Base-by-base conservation (phyloP, 2,113 vertebrate species). In the Catharus fuscescens region DNA sequence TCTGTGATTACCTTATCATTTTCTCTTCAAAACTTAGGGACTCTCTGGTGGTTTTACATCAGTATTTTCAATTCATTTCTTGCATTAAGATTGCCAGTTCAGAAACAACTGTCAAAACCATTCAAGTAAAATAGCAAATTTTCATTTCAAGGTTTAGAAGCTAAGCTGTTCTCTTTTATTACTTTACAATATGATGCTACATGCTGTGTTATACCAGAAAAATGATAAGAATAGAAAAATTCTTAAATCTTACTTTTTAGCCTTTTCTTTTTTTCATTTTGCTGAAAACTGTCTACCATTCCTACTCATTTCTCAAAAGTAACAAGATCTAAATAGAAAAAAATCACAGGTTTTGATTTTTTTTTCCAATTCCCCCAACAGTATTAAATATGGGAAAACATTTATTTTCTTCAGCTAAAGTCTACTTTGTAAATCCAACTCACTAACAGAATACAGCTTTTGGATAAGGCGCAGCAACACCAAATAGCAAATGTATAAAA, bases 141-240 rank as follows among this genome's bases (percentile, higher is more conserved):
- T 94, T 93, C 32, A 90, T 91, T 88, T 90, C 80, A 85, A 94
- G 64, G 52, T 86, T 96, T 95, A 93, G 83, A 89, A 95, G 61
- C 62, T 86, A 93, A 83, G 48, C 28, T 80, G 44, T 52, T 95
- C 50, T 73, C 56, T 91, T 90, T 94, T 84, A 94, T 92, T 94
- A 80, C 61, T 86, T 96, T 94, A 90, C 72, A 93, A 44, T 25
- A 76, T 57, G 64, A 86, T 80, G 47, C 40, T 66, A 60, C 72
- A 72, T 67, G 34, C 61, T 74, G 64, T 50, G 45, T 53, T 88
- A 92, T 52, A 74, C 16, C 67, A 73, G 71, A 54, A 92, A 92
- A 93, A 66, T 76, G 50, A 72, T 80, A 85, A 45, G 54, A 93
- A 93, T 53, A 80, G 69, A 4, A 3, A 76, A 91, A 79, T 67